These are phyloP conservation scores for Drosophila fungiperda DNA, from an alignment of 2,888 invertebrate genomes.

Conservation along the genomic window DNA sequence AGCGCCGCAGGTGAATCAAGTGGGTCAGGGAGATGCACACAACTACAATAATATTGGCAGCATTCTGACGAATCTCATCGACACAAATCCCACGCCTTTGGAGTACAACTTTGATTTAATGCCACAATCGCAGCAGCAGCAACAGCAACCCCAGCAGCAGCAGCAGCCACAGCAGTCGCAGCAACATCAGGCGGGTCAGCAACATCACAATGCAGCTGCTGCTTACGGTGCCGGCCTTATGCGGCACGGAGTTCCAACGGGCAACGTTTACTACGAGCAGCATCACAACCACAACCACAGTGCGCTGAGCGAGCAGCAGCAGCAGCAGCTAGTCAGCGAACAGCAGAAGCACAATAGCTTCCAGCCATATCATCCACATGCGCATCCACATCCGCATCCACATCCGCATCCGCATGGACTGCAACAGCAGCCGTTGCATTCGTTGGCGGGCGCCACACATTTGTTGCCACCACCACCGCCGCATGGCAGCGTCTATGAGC, in stretches of 20 bases:
- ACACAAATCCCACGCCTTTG: conserved; percentile 84
- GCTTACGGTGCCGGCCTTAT: conserved; percentile 77
- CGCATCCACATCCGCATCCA: conserved; percentile 63
- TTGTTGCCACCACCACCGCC: conserved; percentile 79
- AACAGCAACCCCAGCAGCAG: conserved; percentile 66
- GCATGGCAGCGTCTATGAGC: conserved; percentile 79
- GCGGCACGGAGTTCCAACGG: conserved; percentile 71
- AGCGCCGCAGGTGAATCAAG: conserved; percentile 60
- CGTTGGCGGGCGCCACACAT: conserved; percentile 65
- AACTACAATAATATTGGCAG: conserved; percentile 85
- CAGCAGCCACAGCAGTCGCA: conserved; percentile 54
- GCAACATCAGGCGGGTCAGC: conserved; percentile 52
- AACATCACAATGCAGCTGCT: conserved; percentile 59
- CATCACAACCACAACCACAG: conserved; percentile 70
- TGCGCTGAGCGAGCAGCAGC: conserved; percentile 63
- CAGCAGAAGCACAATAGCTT: conserved; percentile 84
- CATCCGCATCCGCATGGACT: conserved; percentile 57
- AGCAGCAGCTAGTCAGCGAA: conserved; percentile 66
- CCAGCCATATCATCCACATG: conserved; percentile 81
- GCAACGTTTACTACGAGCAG: conserved; percentile 73
- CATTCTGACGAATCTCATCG: conserved; percentile 85
- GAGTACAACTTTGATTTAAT: conserved; percentile 85
- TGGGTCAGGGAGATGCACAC: conserved; percentile 76
- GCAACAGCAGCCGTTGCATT: conserved; percentile 69
- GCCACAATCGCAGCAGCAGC: conserved; percentile 71